phyloP scores from a whole-genome alignment of 2,113 vertebrate species.

The Scytalopus superciliaris region DNA sequence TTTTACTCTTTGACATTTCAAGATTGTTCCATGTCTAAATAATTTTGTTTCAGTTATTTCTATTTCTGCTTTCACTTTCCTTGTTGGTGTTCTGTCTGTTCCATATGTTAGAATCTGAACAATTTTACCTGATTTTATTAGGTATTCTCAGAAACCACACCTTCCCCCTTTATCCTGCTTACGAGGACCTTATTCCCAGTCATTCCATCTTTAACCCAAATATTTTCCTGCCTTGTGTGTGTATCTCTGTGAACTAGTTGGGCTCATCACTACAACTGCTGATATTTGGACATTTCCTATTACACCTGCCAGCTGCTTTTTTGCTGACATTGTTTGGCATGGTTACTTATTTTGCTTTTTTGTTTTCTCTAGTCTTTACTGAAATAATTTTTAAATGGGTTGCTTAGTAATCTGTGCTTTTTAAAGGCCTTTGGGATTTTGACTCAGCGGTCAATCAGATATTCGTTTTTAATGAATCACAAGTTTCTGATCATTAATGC shows the following conservation, averaged over 20 bases:
- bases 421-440: not conserved
- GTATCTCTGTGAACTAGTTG: not conserved
- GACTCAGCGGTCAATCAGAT: not conserved
- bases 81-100: not conserved
- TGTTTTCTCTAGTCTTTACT: not conserved
- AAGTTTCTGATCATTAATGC: not conserved
- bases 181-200: not conserved
- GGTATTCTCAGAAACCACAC: not conserved
- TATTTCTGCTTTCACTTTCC: conserved; percentile 32
- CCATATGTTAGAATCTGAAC: not conserved
- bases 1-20: conserved; percentile 24
- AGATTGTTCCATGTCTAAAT: not conserved
- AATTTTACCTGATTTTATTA: not conserved
- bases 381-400: not conserved
- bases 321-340: not conserved
- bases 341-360: not conserved
- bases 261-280: not conserved
- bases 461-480: not conserved
- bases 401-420: not conserved
- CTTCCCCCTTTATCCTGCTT: not conserved
- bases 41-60: not conserved
- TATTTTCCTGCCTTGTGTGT: not conserved
- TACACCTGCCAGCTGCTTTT: not conserved
- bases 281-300: not conserved
- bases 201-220: not conserved